Conservation (phyloP, 2,113 vertebrate species). For the Penelope pileata region DNA sequence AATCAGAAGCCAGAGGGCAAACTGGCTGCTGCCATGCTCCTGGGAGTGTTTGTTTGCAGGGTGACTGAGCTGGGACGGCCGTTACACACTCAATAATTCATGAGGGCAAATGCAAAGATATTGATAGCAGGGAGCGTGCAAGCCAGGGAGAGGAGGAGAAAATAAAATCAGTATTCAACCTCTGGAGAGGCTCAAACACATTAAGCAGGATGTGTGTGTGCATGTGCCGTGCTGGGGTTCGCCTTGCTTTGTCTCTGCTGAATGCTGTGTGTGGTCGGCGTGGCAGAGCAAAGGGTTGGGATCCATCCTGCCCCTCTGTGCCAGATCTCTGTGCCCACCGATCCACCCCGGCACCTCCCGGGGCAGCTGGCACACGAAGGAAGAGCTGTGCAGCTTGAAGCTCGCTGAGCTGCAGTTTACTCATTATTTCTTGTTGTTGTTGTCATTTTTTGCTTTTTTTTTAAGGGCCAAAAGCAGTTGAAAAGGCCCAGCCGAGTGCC, state of each 20-base stretch:
- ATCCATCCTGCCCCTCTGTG: background rate
- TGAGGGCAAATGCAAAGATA: slow-evolving; percentile 36
- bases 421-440: background rate
- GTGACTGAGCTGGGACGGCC: slow-evolving; percentile 3
- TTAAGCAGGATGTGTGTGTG: background rate
- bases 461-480: background rate
- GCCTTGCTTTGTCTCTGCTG: background rate
- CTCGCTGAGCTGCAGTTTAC: background rate
- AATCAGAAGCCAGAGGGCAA: slow-evolving; percentile 14
- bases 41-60: background rate
- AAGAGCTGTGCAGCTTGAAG: background rate
- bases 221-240: background rate
- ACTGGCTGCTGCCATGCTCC: background rate
- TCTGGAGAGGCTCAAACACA: slow-evolving; percentile 8
- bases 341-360: background rate
- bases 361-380: background rate
- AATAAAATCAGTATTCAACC: slow-evolving; percentile 36
- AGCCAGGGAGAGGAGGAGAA: slow-evolving; percentile 11
- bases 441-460: background rate
- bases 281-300: background rate
- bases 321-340: slow-evolving; percentile 8
- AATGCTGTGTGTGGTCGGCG: background rate
- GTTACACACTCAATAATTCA: slow-evolving; percentile 52
- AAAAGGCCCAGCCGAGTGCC: slow-evolving; percentile 6
- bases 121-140: slow-evolving; percentile 11